Conservation (phyloP, 2,113 vertebrate genomes). For the Todiramphus chloris region DNA sequence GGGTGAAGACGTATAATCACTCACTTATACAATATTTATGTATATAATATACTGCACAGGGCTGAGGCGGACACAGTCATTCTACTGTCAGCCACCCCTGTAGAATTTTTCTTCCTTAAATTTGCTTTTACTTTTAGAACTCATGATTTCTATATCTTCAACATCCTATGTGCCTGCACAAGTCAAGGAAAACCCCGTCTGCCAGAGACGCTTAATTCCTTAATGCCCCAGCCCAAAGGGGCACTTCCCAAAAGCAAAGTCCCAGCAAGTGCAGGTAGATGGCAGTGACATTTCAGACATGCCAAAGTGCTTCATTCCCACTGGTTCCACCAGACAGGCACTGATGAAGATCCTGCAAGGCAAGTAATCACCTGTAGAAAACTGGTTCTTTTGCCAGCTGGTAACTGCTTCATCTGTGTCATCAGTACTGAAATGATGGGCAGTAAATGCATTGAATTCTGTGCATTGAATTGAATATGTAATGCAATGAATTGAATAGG, state of each 20-base stretch:
- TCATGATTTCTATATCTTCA: background rate
- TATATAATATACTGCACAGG: background rate
- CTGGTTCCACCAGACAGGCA: background rate
- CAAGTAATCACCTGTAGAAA: background rate
- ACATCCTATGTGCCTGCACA: background rate
- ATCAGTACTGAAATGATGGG: background rate
- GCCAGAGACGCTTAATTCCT: background rate
- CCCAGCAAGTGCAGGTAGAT: background rate
- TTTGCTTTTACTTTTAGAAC: background rate
- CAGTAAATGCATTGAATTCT: background rate
- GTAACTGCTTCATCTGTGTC: background rate
- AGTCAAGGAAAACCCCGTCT: background rate
- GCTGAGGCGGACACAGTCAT: background rate
- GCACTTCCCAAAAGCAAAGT: background rate
- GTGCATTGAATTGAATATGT: too few species aligned
- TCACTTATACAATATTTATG: background rate
- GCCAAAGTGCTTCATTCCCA: background rate
- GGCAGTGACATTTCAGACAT: background rate
- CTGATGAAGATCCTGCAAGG: background rate
- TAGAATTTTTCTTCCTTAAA: background rate
- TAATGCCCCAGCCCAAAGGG: background rate
- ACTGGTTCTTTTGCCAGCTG: background rate
- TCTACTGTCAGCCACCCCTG: background rate
- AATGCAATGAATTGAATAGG: too few species aligned
- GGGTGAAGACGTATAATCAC: background rate